These are phyloP conservation scores for Callionymus lyra DNA, from an alignment of 2,113 vertebrate species.

Conservation along the genomic window DNA sequence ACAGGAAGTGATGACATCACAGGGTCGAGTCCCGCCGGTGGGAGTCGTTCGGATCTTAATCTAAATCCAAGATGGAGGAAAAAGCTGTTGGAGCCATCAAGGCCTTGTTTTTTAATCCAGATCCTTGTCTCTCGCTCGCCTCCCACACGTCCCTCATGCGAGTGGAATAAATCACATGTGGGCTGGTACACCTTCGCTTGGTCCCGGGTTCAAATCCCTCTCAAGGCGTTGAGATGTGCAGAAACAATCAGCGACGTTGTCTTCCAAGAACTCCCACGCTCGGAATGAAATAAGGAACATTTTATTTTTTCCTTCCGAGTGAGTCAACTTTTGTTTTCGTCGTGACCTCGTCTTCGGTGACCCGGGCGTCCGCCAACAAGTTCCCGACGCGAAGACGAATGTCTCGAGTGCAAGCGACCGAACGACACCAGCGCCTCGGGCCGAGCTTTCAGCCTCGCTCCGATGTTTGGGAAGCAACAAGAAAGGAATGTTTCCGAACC, in stretches of 20 bases:
- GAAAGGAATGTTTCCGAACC: constrained; percentile 47
- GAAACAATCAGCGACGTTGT: constrained; percentile 14
- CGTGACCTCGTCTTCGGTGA: no score
- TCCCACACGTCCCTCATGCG: constrained; percentile 28
- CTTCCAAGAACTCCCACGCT: constrained; percentile 8
- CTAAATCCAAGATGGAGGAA: constrained; percentile 21
- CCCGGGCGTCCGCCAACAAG: no score
- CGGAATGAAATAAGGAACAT: no score
- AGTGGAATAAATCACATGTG: constrained; percentile 30
- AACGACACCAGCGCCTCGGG: constrained; percentile 17
- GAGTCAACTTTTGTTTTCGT: no score
- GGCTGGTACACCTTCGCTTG: constrained; percentile 24
- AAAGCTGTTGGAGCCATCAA: constrained; percentile 26
- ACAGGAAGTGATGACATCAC: no score
- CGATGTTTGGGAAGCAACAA: constrained; percentile 51
- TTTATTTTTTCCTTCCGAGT: no score
- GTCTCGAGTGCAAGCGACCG: no score
- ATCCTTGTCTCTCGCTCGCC: constrained; percentile 8
- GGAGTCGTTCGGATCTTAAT: neutral
- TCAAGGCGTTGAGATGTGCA: constrained; percentile 13
- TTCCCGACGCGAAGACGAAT: no score
- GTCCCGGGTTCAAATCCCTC: constrained; percentile 15
- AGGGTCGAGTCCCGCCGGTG: neutral
- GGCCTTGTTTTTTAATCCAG: constrained; percentile 6
- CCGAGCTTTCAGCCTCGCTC: constrained; percentile 25